phyloP scores from a whole-genome alignment of 2,113 vertebrate species.

The Megatriorchis doriae region DNA sequence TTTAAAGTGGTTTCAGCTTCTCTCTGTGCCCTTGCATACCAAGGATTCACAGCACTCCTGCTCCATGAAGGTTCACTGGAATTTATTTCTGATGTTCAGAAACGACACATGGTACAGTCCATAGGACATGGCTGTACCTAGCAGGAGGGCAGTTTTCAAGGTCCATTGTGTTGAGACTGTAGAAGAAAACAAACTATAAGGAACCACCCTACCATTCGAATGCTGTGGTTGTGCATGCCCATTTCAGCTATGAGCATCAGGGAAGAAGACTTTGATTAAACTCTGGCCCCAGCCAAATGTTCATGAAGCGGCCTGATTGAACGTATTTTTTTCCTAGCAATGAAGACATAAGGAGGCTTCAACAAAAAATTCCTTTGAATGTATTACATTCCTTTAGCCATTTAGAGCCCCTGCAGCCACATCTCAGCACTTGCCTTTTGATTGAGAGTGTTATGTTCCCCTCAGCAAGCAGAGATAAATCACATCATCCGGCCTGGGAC shows the following conservation, averaged over 20 bases:
- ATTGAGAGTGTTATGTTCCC: neutral
- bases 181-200: neutral
- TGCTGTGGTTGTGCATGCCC: neutral
- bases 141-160: neutral
- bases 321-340: neutral
- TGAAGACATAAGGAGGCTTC: neutral
- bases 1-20: neutral
- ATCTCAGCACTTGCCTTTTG: neutral
- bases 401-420: neutral
- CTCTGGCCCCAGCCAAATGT: neutral
- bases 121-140: neutral
- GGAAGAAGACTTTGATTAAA: neutral
- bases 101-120: neutral
- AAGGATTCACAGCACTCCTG: neutral
- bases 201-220: accelerated
- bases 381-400: neutral
- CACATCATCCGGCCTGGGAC: neutral
- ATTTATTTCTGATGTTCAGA: neutral
- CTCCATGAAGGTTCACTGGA: neutral
- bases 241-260: neutral
- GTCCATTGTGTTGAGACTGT: neutral
- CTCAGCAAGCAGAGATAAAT: neutral
- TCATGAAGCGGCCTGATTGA: neutral
- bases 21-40: neutral
- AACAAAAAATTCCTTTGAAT: neutral